Evolutionary conservation across 1,140 invertebrate species (phyloP).

Genomic region (Sycobia sp.): DNA sequence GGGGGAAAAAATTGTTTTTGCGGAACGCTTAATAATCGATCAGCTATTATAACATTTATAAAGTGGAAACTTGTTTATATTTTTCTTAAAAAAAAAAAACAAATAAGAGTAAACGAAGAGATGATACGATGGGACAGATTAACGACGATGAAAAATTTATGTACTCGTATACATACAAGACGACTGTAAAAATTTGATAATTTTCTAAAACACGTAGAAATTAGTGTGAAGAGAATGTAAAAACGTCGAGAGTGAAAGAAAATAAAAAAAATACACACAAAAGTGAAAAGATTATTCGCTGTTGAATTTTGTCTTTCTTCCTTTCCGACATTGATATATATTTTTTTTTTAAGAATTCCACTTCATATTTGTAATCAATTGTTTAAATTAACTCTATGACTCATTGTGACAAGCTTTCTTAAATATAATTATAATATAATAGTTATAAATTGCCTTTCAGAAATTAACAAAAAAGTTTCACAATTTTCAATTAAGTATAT

Average conservation of each 20-base stretch:
- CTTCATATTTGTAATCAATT: too few species aligned
- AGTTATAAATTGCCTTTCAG: too few species aligned
- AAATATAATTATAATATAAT: too few species aligned
- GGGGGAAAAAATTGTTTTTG: constrained; percentile 31
- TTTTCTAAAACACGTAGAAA: constrained; percentile 37
- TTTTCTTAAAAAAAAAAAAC: constrained; percentile 40
- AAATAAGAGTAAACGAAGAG: too few species aligned
- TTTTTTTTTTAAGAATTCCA: too few species aligned
- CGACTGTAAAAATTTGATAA: constrained; percentile 36
- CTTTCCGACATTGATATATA: too few species aligned
- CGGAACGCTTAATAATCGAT: constrained; percentile 29
- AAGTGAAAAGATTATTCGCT: constrained; percentile 22
- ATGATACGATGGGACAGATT: constrained; percentile 25
- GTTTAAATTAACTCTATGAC: too few species aligned
- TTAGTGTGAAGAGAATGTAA: constrained; percentile 37
- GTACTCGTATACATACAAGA: constrained; percentile 39
- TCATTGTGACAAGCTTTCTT: too few species aligned
- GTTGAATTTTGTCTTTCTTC: too few species aligned
- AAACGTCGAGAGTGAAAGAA: constrained; percentile 29
- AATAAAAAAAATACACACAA: constrained; percentile 28
- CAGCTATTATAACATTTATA: constrained; percentile 32
- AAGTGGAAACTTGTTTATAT: constrained; percentile 42
- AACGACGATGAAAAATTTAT: constrained; percentile 30
- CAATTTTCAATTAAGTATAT: too few species aligned
- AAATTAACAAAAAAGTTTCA: too few species aligned